Conservation (phyloP, 2,888 invertebrate species). For the Pterobdella sp. region DNA sequence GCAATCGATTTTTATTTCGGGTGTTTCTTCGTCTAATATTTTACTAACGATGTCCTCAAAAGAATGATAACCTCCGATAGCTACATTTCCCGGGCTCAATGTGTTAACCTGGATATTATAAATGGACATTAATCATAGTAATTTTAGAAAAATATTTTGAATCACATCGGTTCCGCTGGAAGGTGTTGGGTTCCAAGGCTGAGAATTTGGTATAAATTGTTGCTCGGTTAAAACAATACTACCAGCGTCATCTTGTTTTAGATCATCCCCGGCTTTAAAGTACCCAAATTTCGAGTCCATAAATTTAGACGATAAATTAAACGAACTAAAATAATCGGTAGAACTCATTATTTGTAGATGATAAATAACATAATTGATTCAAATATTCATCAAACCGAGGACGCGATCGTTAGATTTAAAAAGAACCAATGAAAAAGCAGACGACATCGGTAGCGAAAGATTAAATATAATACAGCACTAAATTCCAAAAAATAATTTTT, state of each 20-base stretch:
- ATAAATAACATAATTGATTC: background rate
- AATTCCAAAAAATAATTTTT: background rate
- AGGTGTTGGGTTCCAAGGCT: background rate
- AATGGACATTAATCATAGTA: background rate
- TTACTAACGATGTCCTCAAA: slow-evolving; percentile 33
- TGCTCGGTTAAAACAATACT: background rate
- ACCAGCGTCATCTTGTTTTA: background rate
- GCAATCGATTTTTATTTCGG: background rate
- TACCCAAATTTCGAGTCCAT: slow-evolving; percentile 11
- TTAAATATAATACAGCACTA: background rate
- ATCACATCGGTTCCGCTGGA: background rate
- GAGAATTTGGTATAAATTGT: background rate
- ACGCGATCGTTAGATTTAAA: slow-evolving; percentile 6
- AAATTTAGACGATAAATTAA: background rate
- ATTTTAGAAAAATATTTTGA: background rate
- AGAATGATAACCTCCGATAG: slow-evolving; percentile 16
- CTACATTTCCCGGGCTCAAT: slow-evolving; percentile 2
- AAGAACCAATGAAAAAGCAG: background rate
- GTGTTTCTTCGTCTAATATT: slow-evolving; percentile 31
- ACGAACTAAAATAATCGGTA: background rate
- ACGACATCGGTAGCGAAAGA: background rate
- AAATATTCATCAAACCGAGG: background rate
- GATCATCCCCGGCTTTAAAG: background rate
- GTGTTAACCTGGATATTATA: background rate
- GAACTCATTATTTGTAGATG: background rate